Evolutionary conservation across 92 coral and sea anemone genomes (phyloP).

Genomic region (Porites divaricata): DNA sequence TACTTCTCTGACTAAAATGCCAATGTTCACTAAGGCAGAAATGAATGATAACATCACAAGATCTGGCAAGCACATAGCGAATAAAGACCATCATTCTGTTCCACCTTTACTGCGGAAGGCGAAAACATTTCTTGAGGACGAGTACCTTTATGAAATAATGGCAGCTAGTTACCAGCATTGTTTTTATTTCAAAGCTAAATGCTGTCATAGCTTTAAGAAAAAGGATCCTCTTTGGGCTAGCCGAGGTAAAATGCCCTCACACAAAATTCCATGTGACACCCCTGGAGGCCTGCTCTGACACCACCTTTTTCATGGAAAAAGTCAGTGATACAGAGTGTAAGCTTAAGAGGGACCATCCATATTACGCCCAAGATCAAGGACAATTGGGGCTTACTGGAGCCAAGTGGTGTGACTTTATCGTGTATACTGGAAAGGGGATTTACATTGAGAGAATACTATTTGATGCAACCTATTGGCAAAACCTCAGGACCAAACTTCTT

Average conservation of each 20-base stretch:
- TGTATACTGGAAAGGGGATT: constrained; percentile 10
- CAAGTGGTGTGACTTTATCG: too few relatives aligned
- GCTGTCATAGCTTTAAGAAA: too few relatives aligned
- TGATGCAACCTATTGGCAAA: constrained; percentile 30
- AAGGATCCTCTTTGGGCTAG: constrained; percentile 45
- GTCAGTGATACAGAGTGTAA: background rate
- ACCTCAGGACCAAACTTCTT: constrained; percentile 10
- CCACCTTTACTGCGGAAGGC: too few relatives aligned
- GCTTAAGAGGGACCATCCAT: constrained; percentile 33
- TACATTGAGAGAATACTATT: constrained; percentile 38
- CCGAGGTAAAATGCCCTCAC: constrained; percentile 64
- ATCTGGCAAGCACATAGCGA: background rate
- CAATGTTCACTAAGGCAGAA: background rate
- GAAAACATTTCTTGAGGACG: too few relatives aligned
- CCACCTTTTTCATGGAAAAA: constrained; percentile 10
- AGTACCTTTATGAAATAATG: too few relatives aligned
- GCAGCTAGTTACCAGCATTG: background rate
- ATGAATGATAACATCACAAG: background rate
- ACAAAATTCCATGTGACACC: constrained; percentile 35
- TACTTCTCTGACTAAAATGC: background rate
- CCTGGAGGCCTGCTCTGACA: constrained; percentile 58
- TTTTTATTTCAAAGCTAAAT: background rate
- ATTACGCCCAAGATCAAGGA: constrained; percentile 52
- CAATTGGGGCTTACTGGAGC: background rate
- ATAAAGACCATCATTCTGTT: too few relatives aligned